A percentile compares a stretch with the other conserved stretches of the same genome.
Conservation (phyloP, 2,888 invertebrate species). For the Dermolepida albohirtum region DNA sequence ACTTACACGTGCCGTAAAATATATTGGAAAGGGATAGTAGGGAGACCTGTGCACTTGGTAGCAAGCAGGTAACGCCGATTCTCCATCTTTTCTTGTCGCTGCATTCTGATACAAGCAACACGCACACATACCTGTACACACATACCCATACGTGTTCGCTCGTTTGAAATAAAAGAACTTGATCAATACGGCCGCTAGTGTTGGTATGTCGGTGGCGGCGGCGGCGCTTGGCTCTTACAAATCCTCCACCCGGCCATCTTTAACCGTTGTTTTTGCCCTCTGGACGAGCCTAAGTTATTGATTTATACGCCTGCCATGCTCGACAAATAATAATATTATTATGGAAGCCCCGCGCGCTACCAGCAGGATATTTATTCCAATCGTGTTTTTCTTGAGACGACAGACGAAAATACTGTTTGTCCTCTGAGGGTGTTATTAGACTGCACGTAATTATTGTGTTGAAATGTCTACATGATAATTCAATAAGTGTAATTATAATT, state of each 20-base stretch:
- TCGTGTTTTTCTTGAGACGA: neutral
- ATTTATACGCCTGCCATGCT: constrained; percentile 14
- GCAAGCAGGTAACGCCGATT: neutral
- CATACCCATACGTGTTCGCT: neutral
- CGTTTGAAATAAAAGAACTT: constrained; percentile 23
- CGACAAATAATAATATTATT: constrained; percentile 15
- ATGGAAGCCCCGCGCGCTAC: neutral
- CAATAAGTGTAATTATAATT: no score
- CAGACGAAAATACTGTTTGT: no score
- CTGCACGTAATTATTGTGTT: no score
- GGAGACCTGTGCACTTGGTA: neutral
- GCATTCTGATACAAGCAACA: neutral
- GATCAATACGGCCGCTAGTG: constrained; percentile 11
- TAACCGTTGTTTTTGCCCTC: constrained; percentile 16
- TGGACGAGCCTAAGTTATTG: constrained; percentile 21
- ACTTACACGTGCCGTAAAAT: no score
- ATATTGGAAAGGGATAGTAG: no score
- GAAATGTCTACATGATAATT: no score
- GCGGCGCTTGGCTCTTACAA: no score
- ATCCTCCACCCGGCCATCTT: constrained; percentile 19
- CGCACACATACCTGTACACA: neutral
- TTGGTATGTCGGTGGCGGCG: neutral
- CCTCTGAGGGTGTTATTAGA: no score
- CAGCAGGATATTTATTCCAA: neutral
- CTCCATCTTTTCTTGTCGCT: neutral